Conservation (phyloP, 2,797 vertebrate species). For the Peromyscus melanophrys region DNA sequence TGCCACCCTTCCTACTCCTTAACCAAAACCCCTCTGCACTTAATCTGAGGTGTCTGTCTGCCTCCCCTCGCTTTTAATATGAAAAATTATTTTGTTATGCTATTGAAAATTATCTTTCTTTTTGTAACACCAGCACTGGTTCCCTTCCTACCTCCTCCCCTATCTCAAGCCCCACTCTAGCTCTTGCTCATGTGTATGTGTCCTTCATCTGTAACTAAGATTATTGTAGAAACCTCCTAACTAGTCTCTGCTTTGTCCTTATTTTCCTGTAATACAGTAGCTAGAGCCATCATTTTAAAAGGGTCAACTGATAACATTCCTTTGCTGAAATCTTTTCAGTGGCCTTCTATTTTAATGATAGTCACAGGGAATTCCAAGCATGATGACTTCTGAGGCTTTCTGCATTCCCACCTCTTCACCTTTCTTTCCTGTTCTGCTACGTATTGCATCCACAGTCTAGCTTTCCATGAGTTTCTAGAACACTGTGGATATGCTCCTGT, state of each 20-base stretch:
- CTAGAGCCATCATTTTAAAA: background rate
- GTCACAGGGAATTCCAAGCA: background rate
- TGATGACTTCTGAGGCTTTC: background rate
- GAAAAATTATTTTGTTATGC: background rate
- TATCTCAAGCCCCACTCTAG: background rate
- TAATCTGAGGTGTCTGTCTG: background rate
- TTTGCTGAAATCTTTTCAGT: background rate
- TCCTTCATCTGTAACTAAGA: background rate
- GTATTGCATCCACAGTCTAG: background rate
- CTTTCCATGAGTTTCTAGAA: background rate
- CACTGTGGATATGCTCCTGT: too few species aligned
- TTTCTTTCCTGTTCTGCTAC: background rate
- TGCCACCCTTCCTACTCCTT: background rate
- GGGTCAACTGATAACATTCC: background rate
- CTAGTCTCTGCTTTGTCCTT: background rate
- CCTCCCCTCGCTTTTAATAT: background rate
- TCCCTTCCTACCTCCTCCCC: fast-evolving
- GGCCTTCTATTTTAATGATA: background rate
- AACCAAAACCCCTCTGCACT: background rate
- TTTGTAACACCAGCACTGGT: background rate
- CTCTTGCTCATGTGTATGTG: background rate
- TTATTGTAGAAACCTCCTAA: background rate
- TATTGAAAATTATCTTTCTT: background rate
- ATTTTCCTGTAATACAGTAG: background rate
- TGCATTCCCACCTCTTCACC: background rate